phyloP scores from a whole-genome alignment of 2,797 vertebrate genomes.

The Tokudaia muenninki region DNA sequence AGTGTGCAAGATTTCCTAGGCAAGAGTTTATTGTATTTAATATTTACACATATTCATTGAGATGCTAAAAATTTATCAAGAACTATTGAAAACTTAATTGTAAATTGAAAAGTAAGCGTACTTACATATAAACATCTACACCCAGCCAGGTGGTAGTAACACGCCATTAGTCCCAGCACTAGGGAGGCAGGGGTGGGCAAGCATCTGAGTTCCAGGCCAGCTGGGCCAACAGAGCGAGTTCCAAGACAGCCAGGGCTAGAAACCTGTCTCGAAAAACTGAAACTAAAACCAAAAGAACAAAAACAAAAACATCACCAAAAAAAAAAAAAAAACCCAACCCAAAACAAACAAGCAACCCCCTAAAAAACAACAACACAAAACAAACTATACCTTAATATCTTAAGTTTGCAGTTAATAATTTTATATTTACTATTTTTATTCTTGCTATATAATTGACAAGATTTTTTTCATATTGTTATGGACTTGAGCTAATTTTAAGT shows the following conservation, averaged over 20 bases:
- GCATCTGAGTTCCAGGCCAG: background rate
- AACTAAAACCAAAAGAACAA: background rate
- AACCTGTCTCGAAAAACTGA: background rate
- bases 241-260: background rate
- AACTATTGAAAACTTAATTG: slow-evolving; percentile 32
- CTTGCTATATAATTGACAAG: slow-evolving; percentile 24
- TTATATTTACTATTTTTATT: background rate
- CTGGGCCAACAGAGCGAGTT: background rate
- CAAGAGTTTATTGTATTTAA: background rate
- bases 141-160: background rate
- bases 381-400: background rate
- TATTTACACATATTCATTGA: background rate
- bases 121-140: slow-evolving; percentile 23
- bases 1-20: slow-evolving; percentile 24
- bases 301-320: background rate
- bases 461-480: background rate
- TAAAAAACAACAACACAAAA: background rate
- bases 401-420: slow-evolving; percentile 22
- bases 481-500: background rate
- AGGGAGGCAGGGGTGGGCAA: background rate
- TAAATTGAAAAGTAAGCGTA: slow-evolving; percentile 38
- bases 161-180: background rate
- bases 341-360: background rate
- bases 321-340: too few relatives aligned
- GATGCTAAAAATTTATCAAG: slow-evolving; percentile 22